phyloP scores from a whole-genome alignment of 2,888 invertebrate species.

The Lasioglossum morio region DNA sequence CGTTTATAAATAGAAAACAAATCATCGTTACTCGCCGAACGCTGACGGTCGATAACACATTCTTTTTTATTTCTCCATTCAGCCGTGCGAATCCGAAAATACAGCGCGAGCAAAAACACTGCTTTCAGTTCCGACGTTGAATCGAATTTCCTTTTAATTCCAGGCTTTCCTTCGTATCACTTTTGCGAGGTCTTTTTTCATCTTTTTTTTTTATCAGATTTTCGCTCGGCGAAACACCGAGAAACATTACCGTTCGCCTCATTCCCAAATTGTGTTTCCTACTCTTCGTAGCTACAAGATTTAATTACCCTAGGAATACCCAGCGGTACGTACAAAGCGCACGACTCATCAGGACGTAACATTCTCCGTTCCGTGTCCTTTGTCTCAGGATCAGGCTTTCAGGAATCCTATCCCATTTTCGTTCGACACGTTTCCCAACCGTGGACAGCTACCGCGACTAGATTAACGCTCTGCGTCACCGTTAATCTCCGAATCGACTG shows the following conservation, averaged over 20 bases:
- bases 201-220: background rate
- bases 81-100: background rate
- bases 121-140: background rate
- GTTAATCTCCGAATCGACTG: slow-evolving; percentile 1
- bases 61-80: background rate
- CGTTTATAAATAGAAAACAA: background rate
- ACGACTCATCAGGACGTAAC: background rate
- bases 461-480: background rate
- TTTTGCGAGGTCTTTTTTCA: background rate
- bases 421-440: background rate
- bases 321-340: slow-evolving; percentile 13
- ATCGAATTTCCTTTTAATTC: slow-evolving; percentile 9
- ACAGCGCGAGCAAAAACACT: background rate
- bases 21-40: background rate
- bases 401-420: background rate
- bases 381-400: background rate
- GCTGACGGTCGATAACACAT: background rate
- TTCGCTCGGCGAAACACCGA: background rate
- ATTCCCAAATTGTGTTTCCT: background rate
- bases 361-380: background rate
- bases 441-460: background rate
- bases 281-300: slow-evolving; percentile 8
- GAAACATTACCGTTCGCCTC: slow-evolving; percentile 24
- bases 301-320: slow-evolving; percentile 29
- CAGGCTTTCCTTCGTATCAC: background rate